Base-by-base conservation (phyloP, 2,113 vertebrate species). In the Silurus asotus region DNA sequence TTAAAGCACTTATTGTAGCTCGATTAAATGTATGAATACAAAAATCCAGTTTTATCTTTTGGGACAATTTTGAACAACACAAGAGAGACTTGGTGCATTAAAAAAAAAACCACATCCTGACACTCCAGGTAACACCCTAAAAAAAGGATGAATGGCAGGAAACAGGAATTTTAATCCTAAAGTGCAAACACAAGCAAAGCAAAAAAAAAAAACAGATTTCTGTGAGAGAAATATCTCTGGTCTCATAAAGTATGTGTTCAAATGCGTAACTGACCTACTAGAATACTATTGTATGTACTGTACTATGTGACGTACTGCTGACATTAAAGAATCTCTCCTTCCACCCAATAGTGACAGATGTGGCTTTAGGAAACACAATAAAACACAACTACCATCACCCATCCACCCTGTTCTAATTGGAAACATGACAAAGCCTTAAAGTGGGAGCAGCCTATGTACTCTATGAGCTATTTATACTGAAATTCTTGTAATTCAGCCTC, bases 111-210 rank as follows among this genome's bases (percentile, higher is more conserved):
- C 11, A 37, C 23, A 53, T 87, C 86, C 77, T 81, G n/a, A 11
- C 61, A 45, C 53, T 48, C 69, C 62, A 77, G 53, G 65, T 65
- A 87, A 81, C 19, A 90, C 82, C 88, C 87, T 87, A 83, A 86
- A 70, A 81, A 87, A 51, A 85, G 88, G 81, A 87, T 84, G 56
- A 82, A 25, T n/a, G 28, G 25, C 83, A 88, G 75, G 84, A 88
- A 86, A 53, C 37, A 70, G 67, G 81, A 25, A 83, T 84, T 61
- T 87, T 58, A 84, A 76, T 86, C 23, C 76, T 0, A 51, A 87
- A 88, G 84, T 69, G 49, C 70, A 61, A 90, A 84, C 58, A 82
- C 61, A 83, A 80, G 72, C 25, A 88, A 17, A 86, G 8, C 58
- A 67, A 14, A 7, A 28, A 1, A 25, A 65, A 65, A 65, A 25